Base-by-base conservation (phyloP, 2,888 invertebrate genomes). In the Thera obeliscata region DNA sequence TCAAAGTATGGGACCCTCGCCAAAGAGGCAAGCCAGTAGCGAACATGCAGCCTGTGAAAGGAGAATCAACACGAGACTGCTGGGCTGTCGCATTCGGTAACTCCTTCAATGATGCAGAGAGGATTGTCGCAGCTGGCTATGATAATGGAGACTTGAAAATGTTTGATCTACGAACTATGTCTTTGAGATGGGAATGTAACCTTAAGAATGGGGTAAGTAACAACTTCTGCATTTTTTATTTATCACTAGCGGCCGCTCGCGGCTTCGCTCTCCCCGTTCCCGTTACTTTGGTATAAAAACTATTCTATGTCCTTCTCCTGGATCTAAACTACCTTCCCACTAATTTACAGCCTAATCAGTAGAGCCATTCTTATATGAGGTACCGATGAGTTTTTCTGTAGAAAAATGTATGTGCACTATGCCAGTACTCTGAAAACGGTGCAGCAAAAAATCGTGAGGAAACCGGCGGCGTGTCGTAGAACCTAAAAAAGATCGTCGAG, bases 131-230 rank as follows among this genome's bases (percentile, higher is more conserved):
- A 38, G 97, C 98, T 8, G 99, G 99, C 1, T 99, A 98, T 81
- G 99, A 99, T 82, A 99, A 99, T 86, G 99, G 99, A 0, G 99
- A 99, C 83, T 88, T 99, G 2, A 99, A 99, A 89, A 95, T 99
- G 90, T 99, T 98, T 85, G 98, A 99, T 86, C 92, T 99, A 38
- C 95, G 96, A 69, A 95, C 95, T 4, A 97, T 98, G 96, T 94
- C 95, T 0, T 89, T 98, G 0, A 93, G 96, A 80, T 99, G 98
- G 98, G 98, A 99, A 82, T 96, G 96, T 60, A 98, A 98, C 86
- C 91, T 98, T 55, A 97, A 97, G 83, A 98, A 98, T 94, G 99
- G 99, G 76, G 96, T 96, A 94, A 91, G 84, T 94, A 9, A 35
- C 4, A 9, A 12, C 11, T 43, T 41, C n/a, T 43, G 35, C 12